phyloP scores from a whole-genome alignment of 2,113 vertebrate genomes.

The Oreochromis spilurus region DNA sequence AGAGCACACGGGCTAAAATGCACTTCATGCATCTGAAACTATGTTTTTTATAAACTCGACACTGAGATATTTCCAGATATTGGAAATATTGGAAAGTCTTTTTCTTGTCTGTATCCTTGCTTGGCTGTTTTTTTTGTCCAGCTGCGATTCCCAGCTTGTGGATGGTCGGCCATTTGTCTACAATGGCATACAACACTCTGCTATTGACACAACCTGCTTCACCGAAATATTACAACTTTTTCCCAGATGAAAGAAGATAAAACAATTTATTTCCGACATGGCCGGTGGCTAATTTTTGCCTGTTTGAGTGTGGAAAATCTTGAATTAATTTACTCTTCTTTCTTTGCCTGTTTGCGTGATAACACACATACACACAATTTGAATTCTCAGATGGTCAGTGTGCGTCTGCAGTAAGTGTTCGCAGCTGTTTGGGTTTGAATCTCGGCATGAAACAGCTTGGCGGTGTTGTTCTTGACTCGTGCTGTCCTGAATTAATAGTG shows the following conservation, averaged over 20 bases:
- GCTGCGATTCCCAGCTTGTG: not conserved
- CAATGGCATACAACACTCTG: not conserved
- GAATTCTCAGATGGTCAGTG: not conserved
- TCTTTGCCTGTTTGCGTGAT: not conserved
- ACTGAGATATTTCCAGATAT: not conserved
- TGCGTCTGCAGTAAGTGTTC: conserved; percentile 15
- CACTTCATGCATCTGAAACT: not conserved
- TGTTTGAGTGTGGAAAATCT: not conserved
- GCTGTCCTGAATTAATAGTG: conserved; percentile 27
- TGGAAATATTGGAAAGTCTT: not conserved
- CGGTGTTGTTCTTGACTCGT: conserved; percentile 46
- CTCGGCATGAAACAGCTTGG: not conserved
- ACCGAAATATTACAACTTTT: not conserved
- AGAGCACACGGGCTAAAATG: not conserved
- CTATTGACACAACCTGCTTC: not conserved
- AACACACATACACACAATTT: not conserved
- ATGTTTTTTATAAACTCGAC: not conserved
- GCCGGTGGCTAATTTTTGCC: not conserved
- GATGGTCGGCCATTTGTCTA: not conserved
- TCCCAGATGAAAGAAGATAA: not conserved
- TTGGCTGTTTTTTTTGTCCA: not conserved
- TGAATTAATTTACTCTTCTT: not conserved
- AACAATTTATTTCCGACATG: not conserved
- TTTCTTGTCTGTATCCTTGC: not conserved
- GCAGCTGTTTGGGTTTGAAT: conserved; percentile 31